Conservation (phyloP, 1,140 invertebrate species). For the Linepithema humile region DNA sequence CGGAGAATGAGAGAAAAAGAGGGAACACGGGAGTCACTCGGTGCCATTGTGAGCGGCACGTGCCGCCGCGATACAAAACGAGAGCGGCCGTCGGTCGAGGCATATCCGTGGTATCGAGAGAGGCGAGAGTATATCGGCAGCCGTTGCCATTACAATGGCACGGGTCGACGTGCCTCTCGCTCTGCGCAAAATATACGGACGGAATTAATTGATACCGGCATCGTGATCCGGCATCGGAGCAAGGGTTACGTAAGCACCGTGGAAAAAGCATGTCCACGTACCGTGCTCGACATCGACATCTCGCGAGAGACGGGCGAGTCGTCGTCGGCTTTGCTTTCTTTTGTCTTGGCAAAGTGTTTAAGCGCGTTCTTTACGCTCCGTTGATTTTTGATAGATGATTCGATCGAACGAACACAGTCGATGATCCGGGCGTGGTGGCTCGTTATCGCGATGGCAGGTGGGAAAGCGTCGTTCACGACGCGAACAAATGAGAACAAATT, state of each 20-base stretch:
- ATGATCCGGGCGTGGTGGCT: constrained; percentile 25
- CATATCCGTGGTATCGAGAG: constrained; percentile 53
- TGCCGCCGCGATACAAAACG: constrained; percentile 76
- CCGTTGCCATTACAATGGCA: constrained; percentile 47
- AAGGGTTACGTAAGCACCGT: constrained; percentile 79
- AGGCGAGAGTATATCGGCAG: constrained; percentile 31
- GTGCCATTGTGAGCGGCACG: constrained; percentile 81
- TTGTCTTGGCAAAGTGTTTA: constrained; percentile 66
- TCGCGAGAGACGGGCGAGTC: constrained; percentile 7
- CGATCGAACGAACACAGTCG: constrained; percentile 65
- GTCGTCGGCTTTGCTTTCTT: constrained; percentile 32
- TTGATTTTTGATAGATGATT: constrained; percentile 70
- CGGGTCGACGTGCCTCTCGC: constrained; percentile 18
- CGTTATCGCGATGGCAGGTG: constrained; percentile 49
- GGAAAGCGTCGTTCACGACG: background rate
- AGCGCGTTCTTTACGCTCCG: constrained; percentile 72
- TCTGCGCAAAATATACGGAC: constrained; percentile 69
- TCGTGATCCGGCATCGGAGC: constrained; percentile 79
- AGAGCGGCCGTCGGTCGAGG: constrained; percentile 58
- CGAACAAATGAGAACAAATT: background rate
- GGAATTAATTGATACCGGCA: constrained; percentile 82
- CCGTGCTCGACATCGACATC: constrained; percentile 39
- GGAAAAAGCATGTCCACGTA: constrained; percentile 66
- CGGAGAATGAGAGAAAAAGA: constrained; percentile 8
- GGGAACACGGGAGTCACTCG: constrained; percentile 76